Conservation (phyloP, 2,797 vertebrate genomes). For the Scarus forsteni region DNA sequence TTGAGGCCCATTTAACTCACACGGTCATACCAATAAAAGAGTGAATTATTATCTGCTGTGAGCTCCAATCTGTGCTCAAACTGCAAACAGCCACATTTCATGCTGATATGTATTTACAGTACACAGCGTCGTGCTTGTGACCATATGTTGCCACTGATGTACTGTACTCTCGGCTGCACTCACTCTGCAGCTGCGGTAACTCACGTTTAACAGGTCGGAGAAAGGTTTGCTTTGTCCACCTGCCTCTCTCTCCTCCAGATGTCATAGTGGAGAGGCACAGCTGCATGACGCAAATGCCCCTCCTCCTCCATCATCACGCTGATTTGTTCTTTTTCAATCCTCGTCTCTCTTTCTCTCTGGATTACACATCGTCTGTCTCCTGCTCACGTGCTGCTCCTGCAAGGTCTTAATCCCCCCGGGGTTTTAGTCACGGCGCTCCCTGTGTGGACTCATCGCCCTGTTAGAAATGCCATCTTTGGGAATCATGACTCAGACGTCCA, state of each 20-base stretch:
- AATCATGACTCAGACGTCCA: slow-evolving; percentile 12
- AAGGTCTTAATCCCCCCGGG: slow-evolving; percentile 51
- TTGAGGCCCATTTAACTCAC: slow-evolving; percentile 26
- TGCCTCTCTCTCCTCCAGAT: slow-evolving; percentile 45
- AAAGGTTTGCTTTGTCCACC: slow-evolving; percentile 26
- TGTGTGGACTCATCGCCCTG: neutral
- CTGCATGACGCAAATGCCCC: slow-evolving; percentile 40
- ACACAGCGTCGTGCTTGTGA: neutral
- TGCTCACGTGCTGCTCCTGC: slow-evolving; percentile 55
- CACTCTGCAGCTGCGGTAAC: slow-evolving; percentile 33
- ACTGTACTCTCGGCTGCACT: slow-evolving; percentile 30
- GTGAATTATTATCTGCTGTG: slow-evolving; percentile 9
- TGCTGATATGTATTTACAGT: slow-evolving; percentile 25
- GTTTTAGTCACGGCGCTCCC: slow-evolving; percentile 27
- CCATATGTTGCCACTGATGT: slow-evolving; percentile 37
- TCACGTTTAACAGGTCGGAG: slow-evolving; percentile 25
- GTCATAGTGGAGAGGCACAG: slow-evolving; percentile 52
- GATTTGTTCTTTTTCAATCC: slow-evolving; percentile 66
- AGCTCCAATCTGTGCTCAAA: slow-evolving; percentile 19
- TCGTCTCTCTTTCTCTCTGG: slow-evolving; percentile 43
- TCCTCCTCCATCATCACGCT: slow-evolving; percentile 17
- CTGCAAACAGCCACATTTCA: slow-evolving; percentile 33
- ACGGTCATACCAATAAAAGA: neutral
- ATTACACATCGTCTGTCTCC: slow-evolving; percentile 49
- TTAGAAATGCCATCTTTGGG: neutral